These are phyloP conservation scores for Orchestia grillus DNA, from an alignment of 1,140 invertebrate genomes.

Conservation along the genomic window DNA sequence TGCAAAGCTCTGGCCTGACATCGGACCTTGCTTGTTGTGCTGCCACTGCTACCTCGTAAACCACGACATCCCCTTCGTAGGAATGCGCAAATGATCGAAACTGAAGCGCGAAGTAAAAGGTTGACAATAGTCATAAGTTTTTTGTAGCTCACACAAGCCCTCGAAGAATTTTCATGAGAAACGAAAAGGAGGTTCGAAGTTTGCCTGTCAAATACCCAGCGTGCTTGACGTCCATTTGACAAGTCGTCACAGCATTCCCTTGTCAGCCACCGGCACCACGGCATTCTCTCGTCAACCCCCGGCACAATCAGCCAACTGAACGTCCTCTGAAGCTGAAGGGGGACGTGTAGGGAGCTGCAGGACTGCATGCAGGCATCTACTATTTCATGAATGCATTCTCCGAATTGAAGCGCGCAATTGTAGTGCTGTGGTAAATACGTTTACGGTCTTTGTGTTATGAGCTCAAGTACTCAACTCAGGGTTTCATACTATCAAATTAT, in stretches of 20 bases:
- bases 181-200: slow-evolving; percentile 19
- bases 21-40: not conserved
- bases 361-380: not conserved
- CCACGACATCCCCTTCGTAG: not conserved
- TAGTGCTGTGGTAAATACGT: no score
- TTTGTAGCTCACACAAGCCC: not conserved
- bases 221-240: slow-evolving; percentile 16
- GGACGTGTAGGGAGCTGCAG: not conserved
- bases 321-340: not conserved
- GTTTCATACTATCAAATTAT: no score
- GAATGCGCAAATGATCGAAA: slow-evolving; percentile 7
- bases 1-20: not conserved
- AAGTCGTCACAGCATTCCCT: slow-evolving; percentile 10
- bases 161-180: not conserved
- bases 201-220: slow-evolving; percentile 43
- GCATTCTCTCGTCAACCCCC: not conserved
- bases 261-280: not conserved
- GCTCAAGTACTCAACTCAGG: no score
- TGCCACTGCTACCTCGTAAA: not conserved
- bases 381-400: no score
- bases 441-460: no score
- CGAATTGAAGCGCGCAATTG: no score
- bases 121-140: slow-evolving; percentile 19
- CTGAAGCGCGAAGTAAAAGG: not conserved
- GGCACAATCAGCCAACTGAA: not conserved